Conservation (phyloP, 2,113 vertebrate species). For the Mionectes macconnelli region DNA sequence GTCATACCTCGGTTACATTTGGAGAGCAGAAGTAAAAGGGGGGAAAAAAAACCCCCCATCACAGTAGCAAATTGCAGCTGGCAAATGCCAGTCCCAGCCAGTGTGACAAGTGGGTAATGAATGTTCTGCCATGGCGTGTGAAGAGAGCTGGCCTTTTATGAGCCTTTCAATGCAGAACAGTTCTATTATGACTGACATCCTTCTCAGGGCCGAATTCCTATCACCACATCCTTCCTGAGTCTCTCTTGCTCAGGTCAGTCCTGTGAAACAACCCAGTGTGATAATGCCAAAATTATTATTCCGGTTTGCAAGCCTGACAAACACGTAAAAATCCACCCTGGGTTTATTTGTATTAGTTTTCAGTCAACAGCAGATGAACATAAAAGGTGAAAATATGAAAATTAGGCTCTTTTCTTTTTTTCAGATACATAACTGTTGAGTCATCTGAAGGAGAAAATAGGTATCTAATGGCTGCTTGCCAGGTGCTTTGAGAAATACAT, state of each 20-base stretch:
- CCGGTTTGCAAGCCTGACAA: not conserved
- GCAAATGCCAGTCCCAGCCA: not conserved
- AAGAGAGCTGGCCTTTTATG: not conserved
- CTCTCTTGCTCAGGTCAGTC: not conserved
- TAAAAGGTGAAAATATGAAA: not conserved
- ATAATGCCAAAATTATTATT: not conserved
- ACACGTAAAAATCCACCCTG: not conserved
- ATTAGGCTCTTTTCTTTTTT: not conserved
- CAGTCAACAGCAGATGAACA: not conserved
- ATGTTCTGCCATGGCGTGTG: not conserved
- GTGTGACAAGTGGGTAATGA: not conserved
- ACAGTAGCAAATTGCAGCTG: not conserved
- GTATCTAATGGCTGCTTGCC: not conserved
- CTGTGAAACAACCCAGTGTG: not conserved
- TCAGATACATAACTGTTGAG: not conserved
- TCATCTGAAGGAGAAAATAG: not conserved
- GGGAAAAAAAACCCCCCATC: not conserved
- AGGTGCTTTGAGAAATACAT: not conserved
- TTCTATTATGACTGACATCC: constrained; percentile 44
- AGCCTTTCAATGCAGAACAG: not conserved
- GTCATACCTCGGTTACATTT: not conserved
- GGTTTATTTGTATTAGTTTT: not conserved
- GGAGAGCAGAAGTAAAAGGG: not conserved
- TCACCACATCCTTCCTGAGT: constrained; percentile 51
- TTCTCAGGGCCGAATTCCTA: constrained; percentile 33